phyloP scores from a whole-genome alignment of 2,888 invertebrate species.

The Melitaea athalia region DNA sequence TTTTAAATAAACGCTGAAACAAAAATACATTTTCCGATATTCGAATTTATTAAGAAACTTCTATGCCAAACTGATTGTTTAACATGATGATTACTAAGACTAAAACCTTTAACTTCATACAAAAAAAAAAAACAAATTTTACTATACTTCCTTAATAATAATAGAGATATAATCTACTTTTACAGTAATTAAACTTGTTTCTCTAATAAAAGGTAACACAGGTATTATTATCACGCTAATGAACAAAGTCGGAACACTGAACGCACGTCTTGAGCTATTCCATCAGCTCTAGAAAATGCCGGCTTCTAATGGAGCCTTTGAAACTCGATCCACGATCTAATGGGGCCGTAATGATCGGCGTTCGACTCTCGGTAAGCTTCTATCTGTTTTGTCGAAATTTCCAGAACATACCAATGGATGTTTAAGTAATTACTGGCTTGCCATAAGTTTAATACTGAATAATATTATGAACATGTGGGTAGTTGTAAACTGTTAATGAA shows the following conservation, averaged over 20 bases:
- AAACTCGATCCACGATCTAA: conserved; percentile 31
- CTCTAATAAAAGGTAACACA: background rate
- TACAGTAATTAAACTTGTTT: background rate
- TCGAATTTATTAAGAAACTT: too few species aligned
- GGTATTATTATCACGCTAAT: background rate
- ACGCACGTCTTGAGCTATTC: conserved; percentile 7
- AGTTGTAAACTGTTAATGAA: background rate
- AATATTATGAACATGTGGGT: background rate
- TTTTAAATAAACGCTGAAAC: too few species aligned
- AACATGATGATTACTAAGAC: too few species aligned
- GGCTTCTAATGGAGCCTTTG: conserved; percentile 25
- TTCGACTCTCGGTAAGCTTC: background rate
- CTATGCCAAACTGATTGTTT: too few species aligned
- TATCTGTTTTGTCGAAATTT: conserved; percentile 1
- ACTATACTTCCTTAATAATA: background rate
- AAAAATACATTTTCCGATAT: too few species aligned
- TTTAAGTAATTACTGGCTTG: background rate
- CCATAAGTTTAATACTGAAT: background rate
- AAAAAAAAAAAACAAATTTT: background rate
- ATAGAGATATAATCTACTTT: background rate
- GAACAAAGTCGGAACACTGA: background rate
- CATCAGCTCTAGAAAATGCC: conserved; percentile 23
- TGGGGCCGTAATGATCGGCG: conserved; percentile 34
- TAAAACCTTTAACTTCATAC: background rate
- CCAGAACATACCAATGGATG: background rate